Evolutionary conservation across 1,140 invertebrate species (phyloP).

Genomic region (Bombus haemorrhoidalis): DNA sequence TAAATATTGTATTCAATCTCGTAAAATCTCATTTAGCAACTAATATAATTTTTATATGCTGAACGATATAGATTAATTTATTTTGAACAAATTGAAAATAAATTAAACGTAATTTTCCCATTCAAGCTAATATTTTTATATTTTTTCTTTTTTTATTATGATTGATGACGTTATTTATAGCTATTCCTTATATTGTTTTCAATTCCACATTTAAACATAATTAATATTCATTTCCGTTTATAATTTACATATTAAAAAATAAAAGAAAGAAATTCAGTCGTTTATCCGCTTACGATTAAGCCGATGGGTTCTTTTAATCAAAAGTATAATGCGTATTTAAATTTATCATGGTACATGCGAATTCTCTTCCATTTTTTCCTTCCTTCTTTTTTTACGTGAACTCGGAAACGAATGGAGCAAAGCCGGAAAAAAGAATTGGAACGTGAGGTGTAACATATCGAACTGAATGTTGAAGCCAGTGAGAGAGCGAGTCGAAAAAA

Average conservation of each 20-base stretch:
- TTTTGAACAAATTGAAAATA: not conserved
- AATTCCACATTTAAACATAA: not conserved
- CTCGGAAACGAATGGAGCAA: slow-evolving; percentile 60
- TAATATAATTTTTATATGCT: not conserved
- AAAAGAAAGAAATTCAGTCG: not conserved
- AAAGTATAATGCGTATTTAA: slow-evolving; percentile 52
- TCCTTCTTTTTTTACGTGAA: slow-evolving; percentile 59
- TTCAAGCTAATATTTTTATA: not conserved
- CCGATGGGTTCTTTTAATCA: slow-evolving; percentile 37
- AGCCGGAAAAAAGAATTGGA: slow-evolving; percentile 64
- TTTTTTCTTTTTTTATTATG: too few species aligned
- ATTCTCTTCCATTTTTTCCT: slow-evolving; percentile 43
- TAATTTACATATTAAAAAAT: not conserved
- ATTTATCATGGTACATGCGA: slow-evolving; percentile 49
- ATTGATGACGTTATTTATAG: not conserved
- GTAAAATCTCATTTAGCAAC: not conserved
- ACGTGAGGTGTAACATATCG: slow-evolving; percentile 68
- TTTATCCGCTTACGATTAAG: slow-evolving; percentile 25
- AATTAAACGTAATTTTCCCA: not conserved
- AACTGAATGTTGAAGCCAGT: slow-evolving; percentile 63
- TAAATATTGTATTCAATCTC: not conserved
- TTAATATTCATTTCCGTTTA: not conserved
- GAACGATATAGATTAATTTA: not conserved
- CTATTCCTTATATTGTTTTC: not conserved
- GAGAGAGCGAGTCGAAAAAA: slow-evolving; percentile 64